phyloP scores from a whole-genome alignment of 2,113 vertebrate species.

The Alligator sinensis region DNA sequence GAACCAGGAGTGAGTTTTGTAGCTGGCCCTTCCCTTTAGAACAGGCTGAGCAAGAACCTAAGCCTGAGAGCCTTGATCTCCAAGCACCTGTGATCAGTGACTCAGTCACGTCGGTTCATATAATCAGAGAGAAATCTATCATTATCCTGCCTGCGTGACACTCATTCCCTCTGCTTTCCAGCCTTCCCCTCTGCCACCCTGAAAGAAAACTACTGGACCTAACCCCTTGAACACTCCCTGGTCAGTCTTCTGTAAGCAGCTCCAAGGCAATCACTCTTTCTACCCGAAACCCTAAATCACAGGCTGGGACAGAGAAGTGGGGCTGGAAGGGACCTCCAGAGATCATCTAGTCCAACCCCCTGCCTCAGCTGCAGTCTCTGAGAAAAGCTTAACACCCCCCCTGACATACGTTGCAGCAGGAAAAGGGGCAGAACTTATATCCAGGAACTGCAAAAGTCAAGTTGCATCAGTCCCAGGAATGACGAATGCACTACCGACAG shows the following conservation, averaged over 20 bases:
- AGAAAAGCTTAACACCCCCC: too few species aligned
- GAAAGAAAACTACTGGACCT: fast-evolving
- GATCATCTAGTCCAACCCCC: too few species aligned
- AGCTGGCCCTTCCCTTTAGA: not conserved
- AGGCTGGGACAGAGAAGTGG: not conserved
- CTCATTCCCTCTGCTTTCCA: not conserved
- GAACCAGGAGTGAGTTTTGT: not conserved
- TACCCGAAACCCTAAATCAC: not conserved
- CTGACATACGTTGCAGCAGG: too few species aligned
- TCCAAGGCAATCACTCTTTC: not conserved
- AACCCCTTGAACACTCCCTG: not conserved
- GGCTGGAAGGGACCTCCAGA: too few species aligned
- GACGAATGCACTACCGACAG: not conserved
- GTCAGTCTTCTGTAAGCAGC: not conserved
- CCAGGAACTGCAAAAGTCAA: not conserved
- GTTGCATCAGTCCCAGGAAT: not conserved
- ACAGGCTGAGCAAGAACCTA: not conserved
- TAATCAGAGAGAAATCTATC: not conserved
- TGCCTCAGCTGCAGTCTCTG: too few species aligned
- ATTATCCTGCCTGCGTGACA: not conserved
- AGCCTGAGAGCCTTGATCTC: fast-evolving
- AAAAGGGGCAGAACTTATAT: too few species aligned
- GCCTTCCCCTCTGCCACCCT: not conserved
- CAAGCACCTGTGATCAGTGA: not conserved
- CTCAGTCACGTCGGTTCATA: not conserved